Base-by-base conservation (phyloP, 2,797 vertebrate genomes). In the Anas georgica region DNA sequence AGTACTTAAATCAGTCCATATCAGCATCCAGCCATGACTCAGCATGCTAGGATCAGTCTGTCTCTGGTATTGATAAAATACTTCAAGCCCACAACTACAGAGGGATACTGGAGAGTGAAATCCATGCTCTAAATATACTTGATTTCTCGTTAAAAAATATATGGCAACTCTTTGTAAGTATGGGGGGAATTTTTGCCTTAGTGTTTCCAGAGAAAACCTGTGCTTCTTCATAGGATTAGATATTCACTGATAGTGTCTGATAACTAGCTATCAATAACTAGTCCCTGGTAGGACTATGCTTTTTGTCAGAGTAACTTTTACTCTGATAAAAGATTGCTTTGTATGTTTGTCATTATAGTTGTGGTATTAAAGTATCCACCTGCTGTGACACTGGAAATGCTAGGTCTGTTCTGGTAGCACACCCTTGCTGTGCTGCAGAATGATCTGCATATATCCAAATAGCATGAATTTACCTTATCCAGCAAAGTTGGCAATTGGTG, bases 391-490 rank as follows among this genome's bases (percentile, higher is more conserved):
- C 37, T 12, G 37, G 11, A 88, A 87, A 29, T 35, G 7, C 43
- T 20, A 29, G 39, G 26, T 67, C 12, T 21, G 29, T 56, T 66
- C 25, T 46, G 33, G 43, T 80, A 37, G 26, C n/a, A 15, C 21
- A 18, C 41, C 43, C 21, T 22, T 80, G 41, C 26, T 68, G 33
- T 58, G 21, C 39, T 55, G 26, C 21, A 46, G 63, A 58, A 31
- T 9, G 7, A 29, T 37, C 45, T 62, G 33, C 26, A 8, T 76
- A 48, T 45, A 60, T 48, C 26, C 20, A 56, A 23, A 77, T 33
- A 63, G 9, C 0, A 0, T 54, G 3, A 81, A n/a, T 29, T 73
- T 73, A 77, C 37, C 66, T 6, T 0, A 60, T 45, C 8, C 48
- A 52, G 17, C 10, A 45, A 45, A 45, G 43, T 23, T 46, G 54